phyloP scores from a whole-genome alignment of 2,888 invertebrate genomes.

The Bimastos eiseni region DNA sequence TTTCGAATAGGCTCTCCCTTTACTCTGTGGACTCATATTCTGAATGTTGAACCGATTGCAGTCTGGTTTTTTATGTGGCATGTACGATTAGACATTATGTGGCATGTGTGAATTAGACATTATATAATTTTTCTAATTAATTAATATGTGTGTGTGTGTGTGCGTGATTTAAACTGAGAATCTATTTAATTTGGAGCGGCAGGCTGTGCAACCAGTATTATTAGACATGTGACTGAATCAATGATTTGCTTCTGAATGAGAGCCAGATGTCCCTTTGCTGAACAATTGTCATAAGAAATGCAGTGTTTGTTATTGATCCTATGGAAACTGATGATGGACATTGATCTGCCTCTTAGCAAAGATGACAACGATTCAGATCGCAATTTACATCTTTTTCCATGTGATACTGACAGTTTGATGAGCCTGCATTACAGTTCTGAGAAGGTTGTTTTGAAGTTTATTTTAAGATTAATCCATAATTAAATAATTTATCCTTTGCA shows the following conservation, averaged over 20 bases:
- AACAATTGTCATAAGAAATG: background rate
- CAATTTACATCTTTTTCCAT: background rate
- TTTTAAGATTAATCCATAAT: too few relatives aligned
- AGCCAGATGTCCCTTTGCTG: background rate
- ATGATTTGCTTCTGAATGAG: background rate
- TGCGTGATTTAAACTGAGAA: background rate
- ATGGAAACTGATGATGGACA: background rate
- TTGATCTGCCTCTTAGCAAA: background rate
- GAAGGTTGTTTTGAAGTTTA: too few relatives aligned
- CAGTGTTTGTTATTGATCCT: background rate
- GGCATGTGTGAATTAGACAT: too few relatives aligned
- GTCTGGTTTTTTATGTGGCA: too few relatives aligned
- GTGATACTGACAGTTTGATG: background rate
- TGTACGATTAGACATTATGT: too few relatives aligned
- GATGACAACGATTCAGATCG: background rate
- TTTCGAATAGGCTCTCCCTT: too few relatives aligned
- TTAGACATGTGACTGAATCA: background rate
- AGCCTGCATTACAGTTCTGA: background rate
- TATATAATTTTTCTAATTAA: too few relatives aligned
- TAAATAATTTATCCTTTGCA: too few relatives aligned
- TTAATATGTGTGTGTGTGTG: background rate
- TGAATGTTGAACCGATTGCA: too few relatives aligned
- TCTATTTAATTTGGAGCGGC: background rate
- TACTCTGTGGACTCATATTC: too few relatives aligned
- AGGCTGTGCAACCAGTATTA: background rate